phyloP scores from a whole-genome alignment of 1,140 invertebrate genomes.

The Drosophila prosaltans region DNA sequence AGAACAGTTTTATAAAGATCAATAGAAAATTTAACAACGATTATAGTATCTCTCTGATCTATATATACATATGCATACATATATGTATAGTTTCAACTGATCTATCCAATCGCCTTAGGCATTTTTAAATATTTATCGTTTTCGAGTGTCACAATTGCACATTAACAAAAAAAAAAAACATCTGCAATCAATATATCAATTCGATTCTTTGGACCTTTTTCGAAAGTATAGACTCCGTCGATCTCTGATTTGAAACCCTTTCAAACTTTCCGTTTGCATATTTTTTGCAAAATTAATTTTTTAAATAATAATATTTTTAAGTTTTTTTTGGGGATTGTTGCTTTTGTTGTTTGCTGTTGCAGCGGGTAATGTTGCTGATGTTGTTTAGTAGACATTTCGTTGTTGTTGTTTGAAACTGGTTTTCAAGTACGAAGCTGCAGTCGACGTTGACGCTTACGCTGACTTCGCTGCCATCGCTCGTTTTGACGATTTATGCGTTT shows the following conservation, averaged over 20 bases:
- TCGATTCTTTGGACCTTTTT: too few species aligned
- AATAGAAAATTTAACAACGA: too few species aligned
- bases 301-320: slow-evolving; percentile 7
- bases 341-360: slow-evolving; percentile 28
- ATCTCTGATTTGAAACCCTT: slow-evolving; percentile 3
- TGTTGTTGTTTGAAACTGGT: slow-evolving; percentile 58
- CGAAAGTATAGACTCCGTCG: neutral
- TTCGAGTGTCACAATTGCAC: too few species aligned
- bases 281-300: slow-evolving; percentile 40
- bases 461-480: slow-evolving; percentile 14
- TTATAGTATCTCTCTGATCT: too few species aligned
- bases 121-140: too few species aligned
- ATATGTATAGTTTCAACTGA: too few species aligned
- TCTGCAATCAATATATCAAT: too few species aligned
- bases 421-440: slow-evolving; percentile 71
- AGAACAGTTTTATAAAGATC: too few species aligned
- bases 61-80: too few species aligned
- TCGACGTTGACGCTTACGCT: slow-evolving; percentile 3
- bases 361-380: slow-evolving; percentile 32
- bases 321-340: slow-evolving; percentile 19
- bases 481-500: slow-evolving; percentile 73
- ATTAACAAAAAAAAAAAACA: too few species aligned
- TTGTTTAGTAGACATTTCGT: slow-evolving; percentile 65
- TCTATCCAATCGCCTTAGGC: too few species aligned
- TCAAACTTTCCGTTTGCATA: slow-evolving; percentile 24